Conservation (phyloP, 2,797 vertebrate genomes). For the Spatula clypeata region DNA sequence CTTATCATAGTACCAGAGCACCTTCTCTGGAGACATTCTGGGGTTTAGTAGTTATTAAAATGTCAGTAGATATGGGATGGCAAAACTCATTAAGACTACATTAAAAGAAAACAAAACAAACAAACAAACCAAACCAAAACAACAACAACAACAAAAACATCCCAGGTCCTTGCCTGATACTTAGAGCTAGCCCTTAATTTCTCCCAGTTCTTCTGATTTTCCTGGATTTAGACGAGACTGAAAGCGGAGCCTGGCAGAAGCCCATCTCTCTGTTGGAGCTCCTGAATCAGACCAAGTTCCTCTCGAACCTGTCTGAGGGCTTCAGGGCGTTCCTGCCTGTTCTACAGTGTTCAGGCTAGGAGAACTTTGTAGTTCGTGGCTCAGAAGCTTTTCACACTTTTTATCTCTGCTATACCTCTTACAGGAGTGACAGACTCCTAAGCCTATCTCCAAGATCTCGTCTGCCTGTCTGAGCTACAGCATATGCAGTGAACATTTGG, state of each 20-base stretch:
- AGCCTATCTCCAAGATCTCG: not conserved
- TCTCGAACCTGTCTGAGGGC: not conserved
- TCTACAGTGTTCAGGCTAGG: not conserved
- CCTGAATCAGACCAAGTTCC: not conserved
- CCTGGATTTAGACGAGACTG: not conserved
- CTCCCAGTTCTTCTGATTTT: not conserved
- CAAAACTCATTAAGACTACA: conserved; percentile 56
- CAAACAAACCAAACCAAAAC: too few species aligned
- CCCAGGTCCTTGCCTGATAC: conserved; percentile 7
- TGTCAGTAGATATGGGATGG: conserved; percentile 53
- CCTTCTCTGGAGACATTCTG: conserved; percentile 57
- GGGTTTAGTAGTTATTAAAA: conserved; percentile 75
- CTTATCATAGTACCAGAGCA: conserved; percentile 47
- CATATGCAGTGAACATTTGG: not conserved
- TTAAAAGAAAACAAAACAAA: not conserved
- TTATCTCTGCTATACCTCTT: not conserved
- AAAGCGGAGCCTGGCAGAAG: not conserved
- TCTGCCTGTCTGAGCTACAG: not conserved
- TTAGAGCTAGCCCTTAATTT: conserved; percentile 44
- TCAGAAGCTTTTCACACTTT: not conserved
- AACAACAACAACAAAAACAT: not conserved
- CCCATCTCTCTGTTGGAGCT: not conserved
- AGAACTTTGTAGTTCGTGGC: not conserved
- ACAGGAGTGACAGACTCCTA: accelerated
- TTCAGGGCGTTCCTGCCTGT: not conserved